Conservation (phyloP, 2,888 invertebrate species). For the Nephrotoma flavescens region DNA sequence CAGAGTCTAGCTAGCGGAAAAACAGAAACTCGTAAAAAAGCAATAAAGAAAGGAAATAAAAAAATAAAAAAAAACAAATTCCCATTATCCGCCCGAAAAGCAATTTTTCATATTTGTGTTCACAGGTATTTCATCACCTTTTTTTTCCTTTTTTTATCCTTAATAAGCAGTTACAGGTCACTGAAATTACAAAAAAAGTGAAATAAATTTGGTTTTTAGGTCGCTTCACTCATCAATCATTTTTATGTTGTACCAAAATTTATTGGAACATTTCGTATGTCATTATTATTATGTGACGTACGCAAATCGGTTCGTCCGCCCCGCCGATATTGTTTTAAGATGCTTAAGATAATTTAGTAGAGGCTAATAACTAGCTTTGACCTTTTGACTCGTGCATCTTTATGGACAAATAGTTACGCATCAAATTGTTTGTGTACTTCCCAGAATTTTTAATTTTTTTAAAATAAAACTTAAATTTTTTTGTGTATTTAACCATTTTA, state of each 20-base stretch:
- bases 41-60: neutral
- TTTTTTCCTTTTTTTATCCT: neutral
- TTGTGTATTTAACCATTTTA: no score
- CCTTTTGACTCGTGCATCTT: no score
- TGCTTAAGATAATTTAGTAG: no score
- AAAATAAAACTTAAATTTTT: no score
- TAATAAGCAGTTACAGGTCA: neutral
- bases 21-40: neutral
- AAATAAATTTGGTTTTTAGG: neutral
- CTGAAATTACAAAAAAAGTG: neutral
- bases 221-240: neutral
- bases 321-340: no score
- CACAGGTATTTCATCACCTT: neutral
- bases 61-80: neutral
- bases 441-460: no score
- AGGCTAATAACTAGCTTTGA: no score
- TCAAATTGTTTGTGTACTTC: no score
- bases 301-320: no score
- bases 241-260: neutral
- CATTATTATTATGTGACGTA: no score
- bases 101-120: neutral
- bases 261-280: neutral
- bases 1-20: neutral
- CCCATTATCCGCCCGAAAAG: neutral
- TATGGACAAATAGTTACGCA: no score